These are phyloP conservation scores for Melanophora roralis DNA, from an alignment of 2,888 invertebrate genomes.

Conservation along the genomic window DNA sequence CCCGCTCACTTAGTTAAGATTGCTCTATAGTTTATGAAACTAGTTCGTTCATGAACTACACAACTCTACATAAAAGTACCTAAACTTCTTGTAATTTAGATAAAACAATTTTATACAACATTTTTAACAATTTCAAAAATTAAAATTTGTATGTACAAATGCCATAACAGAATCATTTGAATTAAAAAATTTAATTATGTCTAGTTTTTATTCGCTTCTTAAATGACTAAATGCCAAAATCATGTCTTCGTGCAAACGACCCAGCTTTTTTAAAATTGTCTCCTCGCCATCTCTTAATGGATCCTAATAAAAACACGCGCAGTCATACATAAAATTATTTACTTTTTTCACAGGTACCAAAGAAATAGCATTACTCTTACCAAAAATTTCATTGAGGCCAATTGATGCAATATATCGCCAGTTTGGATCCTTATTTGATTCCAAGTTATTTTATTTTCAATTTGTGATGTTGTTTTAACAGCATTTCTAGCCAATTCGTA, in stretches of 20 bases:
- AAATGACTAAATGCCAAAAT: slow-evolving; percentile 97
- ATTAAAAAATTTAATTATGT: too few relatives aligned
- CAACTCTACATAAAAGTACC: too few relatives aligned
- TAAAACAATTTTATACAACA: too few relatives aligned
- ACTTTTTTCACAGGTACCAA: too few relatives aligned
- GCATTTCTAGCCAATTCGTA: slow-evolving; percentile 98
- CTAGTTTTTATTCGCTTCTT: slow-evolving; percentile 73
- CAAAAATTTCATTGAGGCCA: slow-evolving; percentile 99
- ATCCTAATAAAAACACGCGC: slow-evolving; percentile 83
- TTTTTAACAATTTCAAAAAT: too few relatives aligned
- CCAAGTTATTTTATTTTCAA: slow-evolving; percentile 98
- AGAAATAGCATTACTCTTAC: slow-evolving; percentile 78
- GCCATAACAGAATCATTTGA: too few relatives aligned
- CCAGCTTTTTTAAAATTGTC: slow-evolving; percentile 96
- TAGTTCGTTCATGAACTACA: too few relatives aligned
- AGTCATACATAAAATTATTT: neutral
- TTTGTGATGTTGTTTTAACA: slow-evolving; percentile 94
- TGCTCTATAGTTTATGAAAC: too few relatives aligned
- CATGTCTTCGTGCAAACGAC: slow-evolving; percentile 97
- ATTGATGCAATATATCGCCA: slow-evolving; percentile 95
- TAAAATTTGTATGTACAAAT: too few relatives aligned
- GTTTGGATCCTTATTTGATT: slow-evolving; percentile 96
- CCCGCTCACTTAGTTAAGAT: too few relatives aligned
- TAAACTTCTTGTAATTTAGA: too few relatives aligned
- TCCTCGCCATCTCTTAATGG: slow-evolving; percentile 98